Base-by-base conservation (phyloP, 2,113 vertebrate species). In the Oryzias celebensis region DNA sequence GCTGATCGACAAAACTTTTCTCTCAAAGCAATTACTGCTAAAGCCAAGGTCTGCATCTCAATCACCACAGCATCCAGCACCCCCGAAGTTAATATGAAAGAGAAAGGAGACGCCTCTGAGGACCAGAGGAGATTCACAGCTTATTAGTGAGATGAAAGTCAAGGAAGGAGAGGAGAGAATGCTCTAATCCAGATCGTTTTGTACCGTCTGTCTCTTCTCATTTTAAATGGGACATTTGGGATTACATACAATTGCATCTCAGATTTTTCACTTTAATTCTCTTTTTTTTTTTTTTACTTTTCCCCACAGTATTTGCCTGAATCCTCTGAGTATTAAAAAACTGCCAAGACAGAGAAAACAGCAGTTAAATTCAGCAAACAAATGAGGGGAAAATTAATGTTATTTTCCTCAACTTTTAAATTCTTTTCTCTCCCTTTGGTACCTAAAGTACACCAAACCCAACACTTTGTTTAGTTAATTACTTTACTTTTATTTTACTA, bases 71-170 rank as follows among this genome's bases (percentile, higher is more conserved):
- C 46, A 64, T 78, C 69, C 43, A 44, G 26, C 47, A 65, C 8
- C 53, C 64, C 23, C 59, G 13, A 47, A 75, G 54, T 65, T 83
- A 72, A 70, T 78, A 71, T 71, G 53, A 78, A 58, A 62, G 58
- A 53, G 54, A 77, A 57, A 80, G 68, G 14, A 61, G 62, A 71
- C 68, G 60, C 62, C 79, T 81, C 82, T 28, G 61, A 73, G 81
- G 73, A 81, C 62, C 7, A 54, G 58, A 80, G 56, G 62, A 62
- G 74, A 86, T 81, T 74, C 71, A 31, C 62, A 76, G 53, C 58
- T 82, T 87, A 86, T 85, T 85, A 84, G 64, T 17, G 18, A 80
- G 76, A 86, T 85, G 81, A 84, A 89, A 88, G 82, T 71, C 58
- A 56, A 62, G 61, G 70, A 80, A 82, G 62, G 70, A 66, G 73